Conservation (phyloP, 1,140 invertebrate genomes). For the Palaemon carinicauda region DNA sequence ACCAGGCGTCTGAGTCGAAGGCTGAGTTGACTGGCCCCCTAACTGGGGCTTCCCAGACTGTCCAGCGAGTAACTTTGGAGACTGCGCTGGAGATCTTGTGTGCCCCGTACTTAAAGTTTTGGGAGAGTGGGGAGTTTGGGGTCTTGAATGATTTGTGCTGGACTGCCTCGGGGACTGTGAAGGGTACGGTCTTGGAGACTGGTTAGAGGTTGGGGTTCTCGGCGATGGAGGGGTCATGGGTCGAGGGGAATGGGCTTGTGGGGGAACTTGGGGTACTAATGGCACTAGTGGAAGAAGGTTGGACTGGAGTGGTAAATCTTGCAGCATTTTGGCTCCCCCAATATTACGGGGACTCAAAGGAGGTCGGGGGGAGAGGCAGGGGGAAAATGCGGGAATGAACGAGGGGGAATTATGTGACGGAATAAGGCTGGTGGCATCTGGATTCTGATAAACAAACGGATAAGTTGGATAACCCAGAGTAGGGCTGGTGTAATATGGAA, state of each 20-base stretch:
- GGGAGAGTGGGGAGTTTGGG: conserved; percentile 34
- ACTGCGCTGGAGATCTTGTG: conserved; percentile 5
- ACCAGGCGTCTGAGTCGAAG: background rate
- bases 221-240: conserved; percentile 46
- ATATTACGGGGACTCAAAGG: conserved; percentile 31
- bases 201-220: conserved; percentile 32
- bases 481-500: conserved; percentile 43
- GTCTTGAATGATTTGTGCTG: conserved; percentile 7
- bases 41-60: background rate
- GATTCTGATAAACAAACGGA: conserved; percentile 40
- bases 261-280: conserved; percentile 31
- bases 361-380: conserved; percentile 31
- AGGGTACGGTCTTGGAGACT: conserved; percentile 34
- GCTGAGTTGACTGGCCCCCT: background rate
- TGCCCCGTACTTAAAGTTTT: background rate
- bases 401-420: conserved; percentile 9
- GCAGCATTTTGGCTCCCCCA: conserved; percentile 35
- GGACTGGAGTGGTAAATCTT: conserved; percentile 19
- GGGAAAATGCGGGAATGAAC: conserved; percentile 35
- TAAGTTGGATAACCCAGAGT: conserved; percentile 40
- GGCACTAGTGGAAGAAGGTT: conserved; percentile 33
- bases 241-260: conserved; percentile 23
- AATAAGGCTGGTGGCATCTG: conserved; percentile 42
- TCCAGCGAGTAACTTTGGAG: background rate
- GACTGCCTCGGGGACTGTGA: conserved; percentile 16